Base-by-base conservation (phyloP, 1,140 invertebrate species). In the Ephestia elutella region DNA sequence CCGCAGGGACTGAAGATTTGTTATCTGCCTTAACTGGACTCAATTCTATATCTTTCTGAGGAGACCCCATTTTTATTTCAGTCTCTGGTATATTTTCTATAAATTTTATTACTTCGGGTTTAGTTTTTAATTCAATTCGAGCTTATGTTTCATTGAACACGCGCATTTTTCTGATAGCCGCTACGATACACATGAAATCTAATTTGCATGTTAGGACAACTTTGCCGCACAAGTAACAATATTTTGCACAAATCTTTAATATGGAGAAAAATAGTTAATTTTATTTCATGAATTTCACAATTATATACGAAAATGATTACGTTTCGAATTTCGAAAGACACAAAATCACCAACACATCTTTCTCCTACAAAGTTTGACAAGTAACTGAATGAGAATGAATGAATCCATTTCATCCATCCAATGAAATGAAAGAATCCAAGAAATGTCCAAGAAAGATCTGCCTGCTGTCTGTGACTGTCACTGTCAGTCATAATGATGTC, bases 41-140 rank as follows among this genome's bases (percentile, higher is more conserved):
- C 56, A 87, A 60, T 65, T 87, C 85, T 25, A 87, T 86, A 63
- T 85, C 83, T 67, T 84, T 87, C 38, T 84, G 74, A 7, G 70
- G 68, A 11, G 77, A 75, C 73, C 65, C 62, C 85, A 87, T 87
- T 65, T 55, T 80, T 7, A 44, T 44, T 44, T 5, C 15, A 44
- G 38, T 44, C 38, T 44, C 5, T 44, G 15, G 10, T 44, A 17
- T 25, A 3, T 25, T 25, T 25, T 10, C n/a, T n/a, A n/a, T n/a
- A n/a, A n/a, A n/a, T n/a, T n/a, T n/a, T n/a, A n/a, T n/a, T n/a
- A n/a, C n/a, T n/a, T n/a, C n/a, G n/a, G n/a, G n/a, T n/a, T 15
- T 44, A 44, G 5, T 15, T 44, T n/a, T 44, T 44, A 15, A 44
- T 44, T 44, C 38, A 44, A 44, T 10, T 15, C 38, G n/a, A 15